Base-by-base conservation (phyloP, 2,888 invertebrate species). In the Philhelius pedissequus region DNA sequence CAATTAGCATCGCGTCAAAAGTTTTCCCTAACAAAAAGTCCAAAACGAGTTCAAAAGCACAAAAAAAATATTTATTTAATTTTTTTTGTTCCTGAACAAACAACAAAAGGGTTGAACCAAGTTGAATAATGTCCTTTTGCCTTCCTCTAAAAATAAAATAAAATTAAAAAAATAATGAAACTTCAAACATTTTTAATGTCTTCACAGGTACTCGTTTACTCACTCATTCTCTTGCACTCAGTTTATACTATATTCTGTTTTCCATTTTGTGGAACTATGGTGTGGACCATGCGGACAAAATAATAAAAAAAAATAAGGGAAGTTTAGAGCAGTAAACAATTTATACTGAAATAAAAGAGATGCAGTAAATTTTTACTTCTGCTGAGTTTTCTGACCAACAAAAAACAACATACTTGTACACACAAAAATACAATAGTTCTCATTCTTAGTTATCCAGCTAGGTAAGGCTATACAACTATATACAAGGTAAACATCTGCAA, bases 71-170 rank as follows among this genome's bases (percentile, higher is more conserved):
- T 22, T 5, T 18, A 1, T 18, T 45, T 15, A 20, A 11, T 69
- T 9, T 18, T 43, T 32, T 20, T 20, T 56, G 2, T 54, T 71
- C 5, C 30, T 50, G 15, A 71, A 60, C 22, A 64, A 78, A 78
- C 78, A 78, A 48, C 64, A 64, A 78, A 78, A 56, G 64, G 78
- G 78, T 50, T 78, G 70, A 45, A 78, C 71, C 54, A 52, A 70
- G 18, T 70, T 77, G 56, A 77, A 56, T 70, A 52, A 69, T 77
- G 62, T 70, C 35, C 27, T 64, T 64, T 71, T 56, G 56, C 56
- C 64, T 71, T 64, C 64, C 45, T 58, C 40, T 40, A 20, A 60
- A 60, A 60, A 60, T 27, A 43, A 62, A 62, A 62, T 18, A 27
- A 45, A 60, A 27, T 11, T 7, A 40, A 40, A 32, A 43, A 27